Evolutionary conservation across 2,113 vertebrate genomes (phyloP), one percentile per base, ranked within the genome.

Genomic region (Nycticryphes semicollaris): DNA sequence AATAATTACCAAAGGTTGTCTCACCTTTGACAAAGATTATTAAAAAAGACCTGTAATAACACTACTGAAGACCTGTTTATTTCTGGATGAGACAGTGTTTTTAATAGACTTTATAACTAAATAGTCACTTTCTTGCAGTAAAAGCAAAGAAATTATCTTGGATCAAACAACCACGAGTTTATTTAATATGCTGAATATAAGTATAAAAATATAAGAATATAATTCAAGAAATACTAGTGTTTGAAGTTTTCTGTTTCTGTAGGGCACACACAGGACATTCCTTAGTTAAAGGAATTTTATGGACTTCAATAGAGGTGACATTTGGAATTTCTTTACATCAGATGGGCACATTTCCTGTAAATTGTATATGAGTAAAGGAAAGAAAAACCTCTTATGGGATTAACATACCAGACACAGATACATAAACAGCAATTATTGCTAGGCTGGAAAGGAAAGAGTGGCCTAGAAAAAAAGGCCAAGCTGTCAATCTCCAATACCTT

Each of bases 331-430:
- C 64, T 90, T 88, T 84, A 66, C 18, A 86, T 75, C 68, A 89
- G 54, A 90, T 45, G 28, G 45, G 31, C 45, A 69, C 18, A 16
- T 57, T 93, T 93, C 64, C 68, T 43, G 27, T 64, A 78, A 78
- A 6, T 20, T 72, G 33, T 30, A 6, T 63, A 56, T 4, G 25
- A 86, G 43, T 75, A 68, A 87, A 81, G 51, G 39, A 90, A 94
- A 91, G 57, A 67, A 87, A 92, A 93, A 66, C 77, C 37, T 62
- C 57, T 39, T 67, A 50, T 17, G 37, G 72, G 83, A 75, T 90
- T 89, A 92, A 86, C 41, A 74, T 90, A 70, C 59, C 88, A 89
- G 60, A 83, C 33, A 27, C 82, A 92, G 90, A 50, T 81, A 93
- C 63, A 80, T 59, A 92, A 93, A 93, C 67, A 94, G 68, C 28